These are phyloP conservation scores for Seira ritae DNA, from an alignment of 2,888 invertebrate species.

Conservation along the genomic window DNA sequence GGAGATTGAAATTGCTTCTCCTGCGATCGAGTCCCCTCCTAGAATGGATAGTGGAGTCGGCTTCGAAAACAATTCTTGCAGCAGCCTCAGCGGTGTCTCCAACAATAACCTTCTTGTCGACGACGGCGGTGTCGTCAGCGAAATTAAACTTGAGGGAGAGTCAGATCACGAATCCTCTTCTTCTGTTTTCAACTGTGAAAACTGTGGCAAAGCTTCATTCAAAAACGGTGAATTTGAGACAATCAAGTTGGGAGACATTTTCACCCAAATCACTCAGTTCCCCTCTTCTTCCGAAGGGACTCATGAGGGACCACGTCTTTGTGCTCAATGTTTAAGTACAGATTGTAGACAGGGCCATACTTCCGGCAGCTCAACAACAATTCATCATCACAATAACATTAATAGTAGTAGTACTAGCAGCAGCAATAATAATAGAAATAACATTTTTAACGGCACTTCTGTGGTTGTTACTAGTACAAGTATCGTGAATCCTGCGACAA, in stretches of 20 bases:
- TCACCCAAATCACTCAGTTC: constrained; percentile 69
- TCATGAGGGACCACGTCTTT: constrained; percentile 62
- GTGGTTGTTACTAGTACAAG: constrained; percentile 45
- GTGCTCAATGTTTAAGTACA: constrained; percentile 60
- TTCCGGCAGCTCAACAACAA: constrained; percentile 37
- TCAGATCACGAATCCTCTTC: constrained; percentile 27
- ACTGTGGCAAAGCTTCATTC: constrained; percentile 70
- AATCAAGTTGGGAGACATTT: constrained; percentile 73
- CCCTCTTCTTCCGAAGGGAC: constrained; percentile 59
- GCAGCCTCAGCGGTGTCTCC: background rate
- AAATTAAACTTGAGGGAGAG: constrained; percentile 27
- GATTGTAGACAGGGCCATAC: constrained; percentile 27
- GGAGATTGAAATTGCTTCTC: constrained; percentile 20
- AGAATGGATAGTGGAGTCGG: constrained; percentile 41
- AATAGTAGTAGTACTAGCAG: constrained; percentile 22
- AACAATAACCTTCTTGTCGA: background rate
- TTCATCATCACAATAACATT: constrained; percentile 49
- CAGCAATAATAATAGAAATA: constrained; percentile 28
- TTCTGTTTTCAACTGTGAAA: constrained; percentile 66
- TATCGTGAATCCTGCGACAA: constrained; percentile 14
- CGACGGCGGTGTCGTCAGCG: background rate
- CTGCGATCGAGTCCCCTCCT: background rate
- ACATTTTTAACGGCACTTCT: constrained; percentile 25
- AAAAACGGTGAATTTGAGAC: constrained; percentile 71
- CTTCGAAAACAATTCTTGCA: background rate